phyloP scores from a whole-genome alignment of 2,888 invertebrate species.

The Cosmopolites sordidus region DNA sequence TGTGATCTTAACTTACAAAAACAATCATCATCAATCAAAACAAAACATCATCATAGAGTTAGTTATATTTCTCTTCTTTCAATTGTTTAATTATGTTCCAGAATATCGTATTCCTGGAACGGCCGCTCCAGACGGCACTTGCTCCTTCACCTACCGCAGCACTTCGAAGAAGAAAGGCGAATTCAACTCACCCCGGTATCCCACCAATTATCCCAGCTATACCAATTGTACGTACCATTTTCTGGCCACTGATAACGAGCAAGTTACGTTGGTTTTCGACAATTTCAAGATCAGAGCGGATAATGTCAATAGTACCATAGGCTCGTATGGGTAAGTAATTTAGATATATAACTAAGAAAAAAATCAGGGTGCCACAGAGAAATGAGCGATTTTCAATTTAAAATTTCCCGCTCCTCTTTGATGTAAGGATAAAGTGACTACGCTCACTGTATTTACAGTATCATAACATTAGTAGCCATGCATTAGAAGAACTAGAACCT shows the following conservation, averaged over 20 bases:
- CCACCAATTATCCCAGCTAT: constrained; percentile 93
- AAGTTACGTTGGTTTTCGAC: constrained; percentile 86
- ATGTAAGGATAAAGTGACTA: too few relatives aligned
- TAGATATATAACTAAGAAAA: too few relatives aligned
- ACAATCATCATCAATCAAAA: too few relatives aligned
- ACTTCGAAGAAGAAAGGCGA: constrained; percentile 83
- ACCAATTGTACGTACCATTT: constrained; percentile 93
- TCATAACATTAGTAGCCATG: too few relatives aligned
- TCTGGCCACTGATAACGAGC: constrained; percentile 79
- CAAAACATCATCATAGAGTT: too few relatives aligned
- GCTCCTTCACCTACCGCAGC: constrained; percentile 87
- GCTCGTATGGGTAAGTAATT: constrained; percentile 64
- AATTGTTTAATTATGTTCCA: constrained; percentile 47
- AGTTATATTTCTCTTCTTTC: too few relatives aligned
- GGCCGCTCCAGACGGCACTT: constrained; percentile 85
- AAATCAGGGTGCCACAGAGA: too few relatives aligned
- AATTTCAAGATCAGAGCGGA: constrained; percentile 86
- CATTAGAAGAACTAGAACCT: too few relatives aligned
- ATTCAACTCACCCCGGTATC: constrained; percentile 94
- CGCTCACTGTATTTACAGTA: too few relatives aligned
- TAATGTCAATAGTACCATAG: constrained; percentile 70
- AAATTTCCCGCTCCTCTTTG: too few relatives aligned
- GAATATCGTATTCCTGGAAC: constrained; percentile 94
- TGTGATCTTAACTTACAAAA: too few relatives aligned
- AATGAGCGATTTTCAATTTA: too few relatives aligned